Conservation (phyloP, 2,888 invertebrate genomes). For the Rhyacophila evoluta region DNA sequence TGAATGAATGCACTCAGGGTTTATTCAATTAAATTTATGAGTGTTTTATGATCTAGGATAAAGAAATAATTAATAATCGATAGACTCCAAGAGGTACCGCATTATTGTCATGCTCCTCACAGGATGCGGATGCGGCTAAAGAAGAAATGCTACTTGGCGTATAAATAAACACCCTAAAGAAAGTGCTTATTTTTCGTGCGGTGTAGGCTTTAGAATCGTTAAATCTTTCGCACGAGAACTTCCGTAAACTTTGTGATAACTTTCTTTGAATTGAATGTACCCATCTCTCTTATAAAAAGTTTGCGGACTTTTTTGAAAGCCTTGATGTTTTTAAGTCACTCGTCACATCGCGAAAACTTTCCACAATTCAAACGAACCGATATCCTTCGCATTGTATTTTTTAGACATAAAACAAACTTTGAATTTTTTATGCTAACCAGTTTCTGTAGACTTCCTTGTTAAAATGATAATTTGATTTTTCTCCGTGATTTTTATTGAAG, state of each 20-base stretch:
- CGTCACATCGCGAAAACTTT: constrained; percentile 13
- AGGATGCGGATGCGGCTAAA: too few species aligned
- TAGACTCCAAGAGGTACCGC: too few species aligned
- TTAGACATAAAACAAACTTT: constrained; percentile 22
- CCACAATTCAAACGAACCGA: constrained; percentile 12
- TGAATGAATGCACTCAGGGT: too few species aligned
- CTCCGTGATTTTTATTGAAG: not conserved
- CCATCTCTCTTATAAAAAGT: not conserved
- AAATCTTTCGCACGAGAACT: not conserved
- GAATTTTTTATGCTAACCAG: not conserved
- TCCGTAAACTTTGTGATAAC: not conserved
- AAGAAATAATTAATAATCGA: too few species aligned
- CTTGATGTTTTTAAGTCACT: constrained; percentile 8
- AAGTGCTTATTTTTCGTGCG: too few species aligned
- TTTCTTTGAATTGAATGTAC: not conserved
- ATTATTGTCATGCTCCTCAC: too few species aligned
- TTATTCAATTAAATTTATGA: too few species aligned
- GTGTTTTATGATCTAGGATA: too few species aligned
- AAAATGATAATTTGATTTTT: constrained; percentile 21
- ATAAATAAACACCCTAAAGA: too few species aligned
- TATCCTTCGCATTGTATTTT: not conserved
- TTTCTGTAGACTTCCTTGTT: not conserved
- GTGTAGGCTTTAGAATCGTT: not conserved
- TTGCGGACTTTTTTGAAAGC: not conserved
- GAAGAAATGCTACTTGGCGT: too few species aligned